Evolutionary conservation across 2,888 invertebrate species (phyloP).

Genomic region (Lamproptera curius): DNA sequence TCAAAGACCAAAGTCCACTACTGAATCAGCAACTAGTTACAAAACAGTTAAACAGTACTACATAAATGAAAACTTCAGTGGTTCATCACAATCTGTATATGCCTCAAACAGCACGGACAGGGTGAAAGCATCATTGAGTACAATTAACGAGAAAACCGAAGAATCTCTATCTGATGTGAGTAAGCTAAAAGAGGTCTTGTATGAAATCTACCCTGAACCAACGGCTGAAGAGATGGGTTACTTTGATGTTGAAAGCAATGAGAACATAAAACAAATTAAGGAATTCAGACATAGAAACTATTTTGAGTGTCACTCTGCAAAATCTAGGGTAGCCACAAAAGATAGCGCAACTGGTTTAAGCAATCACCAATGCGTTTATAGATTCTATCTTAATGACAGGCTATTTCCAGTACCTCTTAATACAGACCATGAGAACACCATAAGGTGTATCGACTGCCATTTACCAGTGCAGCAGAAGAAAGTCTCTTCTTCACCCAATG

Average conservation of each 20-base stretch:
- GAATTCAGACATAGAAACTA: slow-evolving; percentile 77
- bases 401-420: slow-evolving; percentile 74
- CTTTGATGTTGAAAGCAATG: slow-evolving; percentile 36
- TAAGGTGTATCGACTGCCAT: slow-evolving; percentile 71
- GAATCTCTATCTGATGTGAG: slow-evolving; percentile 27
- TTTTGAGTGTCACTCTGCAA: slow-evolving; percentile 80
- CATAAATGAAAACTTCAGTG: slow-evolving; percentile 54
- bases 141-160: slow-evolving; percentile 55
- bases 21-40: slow-evolving; percentile 1
- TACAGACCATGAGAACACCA: slow-evolving; percentile 57
- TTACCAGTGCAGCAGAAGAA: slow-evolving; percentile 51
- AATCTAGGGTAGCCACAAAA: slow-evolving; percentile 44
- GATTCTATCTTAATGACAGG: slow-evolving; percentile 77
- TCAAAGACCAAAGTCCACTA: slow-evolving; percentile 14
- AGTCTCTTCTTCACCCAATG: slow-evolving; percentile 42
- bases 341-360: slow-evolving; percentile 39
- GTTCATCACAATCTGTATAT: slow-evolving; percentile 43
- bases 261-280: slow-evolving; percentile 45
- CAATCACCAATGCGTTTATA: slow-evolving; percentile 72
- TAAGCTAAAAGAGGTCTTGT: slow-evolving; percentile 28
- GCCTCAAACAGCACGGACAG: slow-evolving; percentile 31
- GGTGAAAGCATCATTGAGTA: slow-evolving; percentile 41
- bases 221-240: slow-evolving; percentile 37
- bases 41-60: slow-evolving; percentile 48
- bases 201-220: slow-evolving; percentile 36